Evolutionary conservation across 30 jellyfish, hydroid and myxozoan species (phyloP), one percentile per base, ranked within the genome.

Genomic region (Turritopsis rubra): DNA sequence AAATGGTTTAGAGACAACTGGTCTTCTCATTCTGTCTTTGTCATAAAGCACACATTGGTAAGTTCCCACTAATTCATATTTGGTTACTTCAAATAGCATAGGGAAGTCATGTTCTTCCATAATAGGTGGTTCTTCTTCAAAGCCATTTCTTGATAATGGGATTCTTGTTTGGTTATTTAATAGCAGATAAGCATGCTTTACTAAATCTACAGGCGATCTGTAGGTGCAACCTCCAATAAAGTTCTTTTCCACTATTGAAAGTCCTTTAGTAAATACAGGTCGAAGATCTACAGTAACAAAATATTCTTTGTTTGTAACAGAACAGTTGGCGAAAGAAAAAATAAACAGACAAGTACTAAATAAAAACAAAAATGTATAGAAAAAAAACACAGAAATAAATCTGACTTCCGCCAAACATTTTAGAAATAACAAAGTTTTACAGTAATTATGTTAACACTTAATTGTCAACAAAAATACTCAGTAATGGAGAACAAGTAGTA

Each of bases 41-140:
- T 68, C 77, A 27, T 68, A 68, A n/a, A 68, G 8, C 31, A 27
- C 77, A 27, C 77, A 68, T 19, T 68, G 77, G 19, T n/a, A n/a
- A 7, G 28, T 27, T 68, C 77, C 77, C 30, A n/a, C 31, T 19
- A n/a, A 27, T 68, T 27, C 30, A 68, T n/a, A 68, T n/a, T 9
- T 27, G 5, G 60, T 41, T 13, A 41, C 60, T 41, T 41, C 13
- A 41, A 41, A 41, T 41, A 13, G 60, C 13, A 41, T 3, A 41
- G 60, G 60, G 60, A 41, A 41, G 13, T 13, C 60, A 41, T 5
- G 60, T 41, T 41, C 13, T 41, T 41, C 60, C 60, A 41, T n/a
- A n/a, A n/a, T n/a, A n/a, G n/a, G n/a, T 60, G 22, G 22, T 60
- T 60, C 73, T 60, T 60, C 73, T 60, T 60, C 73, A 18, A 18